A percentile compares a stretch with the other conserved stretches of the same genome.
These are phyloP conservation scores for Larimichthys crocea DNA, from an alignment of 2,113 vertebrate species.

Conservation along the genomic window DNA sequence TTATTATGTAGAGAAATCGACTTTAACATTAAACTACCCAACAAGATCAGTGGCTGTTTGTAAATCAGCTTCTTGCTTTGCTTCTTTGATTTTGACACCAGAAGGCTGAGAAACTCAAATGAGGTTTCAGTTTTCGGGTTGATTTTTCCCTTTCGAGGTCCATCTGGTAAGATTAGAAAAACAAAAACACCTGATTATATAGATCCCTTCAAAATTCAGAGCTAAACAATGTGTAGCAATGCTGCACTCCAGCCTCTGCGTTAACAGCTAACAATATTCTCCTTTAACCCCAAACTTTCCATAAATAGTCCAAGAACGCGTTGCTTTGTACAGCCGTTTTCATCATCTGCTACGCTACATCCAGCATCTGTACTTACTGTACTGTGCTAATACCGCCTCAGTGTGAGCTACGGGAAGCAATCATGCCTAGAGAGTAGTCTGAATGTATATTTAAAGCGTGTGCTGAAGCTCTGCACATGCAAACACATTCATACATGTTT, in stretches of 20 bases:
- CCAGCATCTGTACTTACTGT: not conserved
- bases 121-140: not conserved
- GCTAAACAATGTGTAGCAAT: not conserved
- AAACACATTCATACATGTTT: not conserved
- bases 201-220: not conserved
- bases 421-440: not conserved
- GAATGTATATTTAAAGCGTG: not conserved
- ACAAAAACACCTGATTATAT: not conserved
- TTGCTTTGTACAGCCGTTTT: not conserved
- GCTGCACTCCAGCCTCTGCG: not conserved
- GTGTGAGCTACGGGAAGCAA: conserved; percentile 23
- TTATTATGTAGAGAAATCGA: not conserved
- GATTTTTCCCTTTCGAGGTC: not conserved
- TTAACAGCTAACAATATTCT: conserved; percentile 10
- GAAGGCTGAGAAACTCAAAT: not conserved
- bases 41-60: not conserved
- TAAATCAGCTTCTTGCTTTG: too few relatives aligned
- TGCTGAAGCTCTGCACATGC: not conserved
- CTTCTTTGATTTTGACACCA: not conserved
- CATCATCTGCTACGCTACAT: not conserved
- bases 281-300: not conserved
- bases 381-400: not conserved
- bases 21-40: not conserved
- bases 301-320: not conserved
- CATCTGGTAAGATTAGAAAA: not conserved